Evolutionary conservation across 1,140 invertebrate species (phyloP), one percentile per base, ranked within the genome.

Genomic region (Drosophila ironensis): DNA sequence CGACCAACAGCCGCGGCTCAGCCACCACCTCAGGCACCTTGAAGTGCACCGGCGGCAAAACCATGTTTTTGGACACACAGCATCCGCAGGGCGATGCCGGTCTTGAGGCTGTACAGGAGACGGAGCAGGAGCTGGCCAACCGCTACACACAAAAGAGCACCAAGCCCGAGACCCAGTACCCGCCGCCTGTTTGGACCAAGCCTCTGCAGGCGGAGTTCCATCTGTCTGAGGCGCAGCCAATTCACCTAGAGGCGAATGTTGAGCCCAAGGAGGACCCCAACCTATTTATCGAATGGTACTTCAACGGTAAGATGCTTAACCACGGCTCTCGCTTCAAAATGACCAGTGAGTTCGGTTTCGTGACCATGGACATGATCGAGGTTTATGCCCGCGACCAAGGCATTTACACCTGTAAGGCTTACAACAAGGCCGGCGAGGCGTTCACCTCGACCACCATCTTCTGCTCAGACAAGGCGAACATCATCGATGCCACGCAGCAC

Each of bases 181-280:
- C 94, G 27, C 97, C 97, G 89, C 97, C 97, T 35, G 93, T 96
- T 59, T 99, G 97, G 94, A 94, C 94, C 1, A 94, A 95, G 33
- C 96, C 96, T 28, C 91, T 97, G 44, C 93, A 93, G 88, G 92
- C 94, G 11, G 95, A 97, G 90, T 95, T 96, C 80, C 94, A 93
- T 82, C 91, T 99, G n/a, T 93, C 94, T 51, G 98, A 99, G 92
- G 95, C 96, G 28, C 94, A 98, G 90, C 92, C 96, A 1, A 92
- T 98, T 24, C 96, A 98, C 90, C 92, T 99, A 56, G 97, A 99
- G 91, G 97, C 95, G 40, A 95, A 96, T 87, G 96, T 98, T 4
- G 96, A 98, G 90, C 98, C 98, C 0, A 97, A 98, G 90, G 95
- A 98, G 88, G 98, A 99, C 93, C 98, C 98, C 2, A 95, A 98